Conservation (phyloP, 2,888 invertebrate genomes). For the Linnaemya tessellans region DNA sequence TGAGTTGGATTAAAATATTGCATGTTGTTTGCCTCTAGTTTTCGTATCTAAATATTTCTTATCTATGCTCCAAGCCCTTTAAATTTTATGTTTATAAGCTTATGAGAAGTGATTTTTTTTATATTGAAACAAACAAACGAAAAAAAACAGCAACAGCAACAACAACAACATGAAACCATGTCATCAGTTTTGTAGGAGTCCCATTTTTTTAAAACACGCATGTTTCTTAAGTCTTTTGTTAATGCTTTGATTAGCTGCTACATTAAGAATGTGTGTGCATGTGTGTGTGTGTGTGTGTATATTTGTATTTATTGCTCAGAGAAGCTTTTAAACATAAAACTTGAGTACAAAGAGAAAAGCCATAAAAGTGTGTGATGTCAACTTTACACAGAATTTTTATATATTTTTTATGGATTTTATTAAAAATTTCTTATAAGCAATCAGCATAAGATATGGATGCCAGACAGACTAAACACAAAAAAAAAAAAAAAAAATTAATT, state of each 20-base stretch:
- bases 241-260: background rate
- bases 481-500: background rate
- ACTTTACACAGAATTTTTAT: slow-evolving; percentile 16
- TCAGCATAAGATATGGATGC: slow-evolving; percentile 6
- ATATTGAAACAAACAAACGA: background rate
- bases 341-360: slow-evolving; percentile 15
- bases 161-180: slow-evolving; percentile 39
- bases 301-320: background rate
- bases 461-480: slow-evolving; percentile 3
- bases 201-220: slow-evolving; percentile 3
- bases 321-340: slow-evolving; percentile 7
- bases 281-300: background rate
- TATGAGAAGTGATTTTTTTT: slow-evolving; percentile 1
- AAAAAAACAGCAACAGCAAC: no score
- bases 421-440: slow-evolving; percentile 6
- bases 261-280: background rate
- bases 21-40: background rate
- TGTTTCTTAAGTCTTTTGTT: slow-evolving; percentile 38
- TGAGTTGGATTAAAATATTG: background rate
- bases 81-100: background rate
- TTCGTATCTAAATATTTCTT: background rate
- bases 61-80: background rate
- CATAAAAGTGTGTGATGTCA: slow-evolving; percentile 61
- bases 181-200: slow-evolving; percentile 63
- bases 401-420: slow-evolving; percentile 13